Evolutionary conservation across 2,888 invertebrate genomes (phyloP), one percentile per base, ranked within the genome.

Genomic region (Rhaphigaster nebulosa): DNA sequence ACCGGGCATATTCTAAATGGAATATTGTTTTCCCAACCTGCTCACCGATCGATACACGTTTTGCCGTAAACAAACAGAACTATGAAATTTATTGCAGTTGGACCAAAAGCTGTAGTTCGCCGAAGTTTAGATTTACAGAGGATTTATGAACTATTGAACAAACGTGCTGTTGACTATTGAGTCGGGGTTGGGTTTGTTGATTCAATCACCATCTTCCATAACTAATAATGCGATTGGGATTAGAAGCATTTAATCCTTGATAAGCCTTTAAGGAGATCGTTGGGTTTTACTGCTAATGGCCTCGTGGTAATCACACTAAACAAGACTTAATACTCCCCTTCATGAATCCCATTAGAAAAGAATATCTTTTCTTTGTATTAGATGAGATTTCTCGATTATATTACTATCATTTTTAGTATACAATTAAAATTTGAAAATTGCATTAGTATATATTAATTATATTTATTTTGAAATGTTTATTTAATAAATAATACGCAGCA

Each of bases 61-160:
- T 76, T 34, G 34, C 10, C 34, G 38, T 76, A 76, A 76, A 76
- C 70, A 34, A 76, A 38, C 70, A 38, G 34, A 76, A 20, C 70
- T 18, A 38, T 23, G 20, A 20, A 76, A 76, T 76, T 76, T 76
- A 76, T 76, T 34, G 38, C 70, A 38, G 70, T 76, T 23, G 70
- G 26, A 23, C 20, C 8, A 20, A 76, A 65, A 23, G 70, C 70
- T 76, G 20, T 76, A 76, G 70, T 65, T 65, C 0, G 65, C 65
- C 70, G 1, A 76, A 76, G 70, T 76, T 76, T 38, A 18, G 23
- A 76, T 38, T 76, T 76, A 38, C 38, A 1, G 34, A 76, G 38
- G 70, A 76, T 76, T 76, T 76, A 76, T 23, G 70, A 76, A 76
- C 34, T 76, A 76, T 20, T 20, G 70, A 76, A 76, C 34, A 76